Conservation (phyloP, 2,888 invertebrate species). For the Oligia latruncula region DNA sequence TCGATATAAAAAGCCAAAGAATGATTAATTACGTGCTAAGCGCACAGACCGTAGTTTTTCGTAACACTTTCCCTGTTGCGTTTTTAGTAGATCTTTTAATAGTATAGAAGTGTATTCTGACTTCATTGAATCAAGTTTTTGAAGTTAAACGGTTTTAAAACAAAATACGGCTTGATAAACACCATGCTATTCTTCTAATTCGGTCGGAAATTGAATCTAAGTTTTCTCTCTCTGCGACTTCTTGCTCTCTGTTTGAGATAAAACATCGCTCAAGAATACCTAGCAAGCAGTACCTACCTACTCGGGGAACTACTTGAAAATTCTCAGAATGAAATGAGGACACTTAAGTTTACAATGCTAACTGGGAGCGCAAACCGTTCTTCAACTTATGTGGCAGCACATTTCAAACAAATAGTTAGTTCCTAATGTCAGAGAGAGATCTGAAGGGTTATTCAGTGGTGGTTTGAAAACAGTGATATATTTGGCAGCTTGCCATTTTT, state of each 20-base stretch:
- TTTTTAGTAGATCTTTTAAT: constrained; percentile 41
- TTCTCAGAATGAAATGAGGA: constrained; percentile 10
- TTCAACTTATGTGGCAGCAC: background rate
- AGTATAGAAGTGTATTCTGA: constrained; percentile 22
- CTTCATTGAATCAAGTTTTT: constrained; percentile 6
- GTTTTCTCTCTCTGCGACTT: background rate
- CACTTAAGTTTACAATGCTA: background rate
- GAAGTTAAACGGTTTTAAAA: background rate
- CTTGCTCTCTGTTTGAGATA: background rate
- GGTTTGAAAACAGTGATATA: background rate
- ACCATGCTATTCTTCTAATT: background rate
- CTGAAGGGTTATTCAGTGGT: background rate
- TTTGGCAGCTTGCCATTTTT: background rate
- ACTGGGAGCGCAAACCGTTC: background rate
- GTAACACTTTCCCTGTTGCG: constrained; percentile 51
- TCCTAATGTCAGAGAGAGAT: background rate
- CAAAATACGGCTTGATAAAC: background rate
- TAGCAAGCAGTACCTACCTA: background rate
- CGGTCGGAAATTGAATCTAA: background rate
- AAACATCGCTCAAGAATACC: background rate
- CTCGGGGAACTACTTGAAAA: background rate
- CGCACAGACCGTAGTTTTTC: constrained; percentile 46
- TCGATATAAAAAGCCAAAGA: constrained; percentile 55
- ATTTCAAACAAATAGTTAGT: background rate
- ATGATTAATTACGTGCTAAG: constrained; percentile 58